Evolutionary conservation across 2,888 invertebrate genomes (phyloP).

Genomic region (Campoplex capitator): DNA sequence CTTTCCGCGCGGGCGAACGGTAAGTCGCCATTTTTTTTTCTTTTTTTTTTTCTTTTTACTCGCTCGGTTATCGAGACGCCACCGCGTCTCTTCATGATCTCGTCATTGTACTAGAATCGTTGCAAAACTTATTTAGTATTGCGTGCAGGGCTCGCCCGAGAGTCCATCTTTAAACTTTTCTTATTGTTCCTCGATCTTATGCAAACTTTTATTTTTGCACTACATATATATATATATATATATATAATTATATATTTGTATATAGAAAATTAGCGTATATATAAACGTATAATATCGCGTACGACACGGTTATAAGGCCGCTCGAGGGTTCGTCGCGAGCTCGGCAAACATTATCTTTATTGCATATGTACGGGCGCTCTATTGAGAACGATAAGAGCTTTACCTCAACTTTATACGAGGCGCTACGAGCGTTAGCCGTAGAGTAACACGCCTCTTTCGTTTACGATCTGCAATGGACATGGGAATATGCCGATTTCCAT

Average conservation of each 20-base stretch:
- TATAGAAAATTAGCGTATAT: background rate
- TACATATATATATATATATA: too few species aligned
- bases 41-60: slow-evolving; percentile 42
- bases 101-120: slow-evolving; percentile 26
- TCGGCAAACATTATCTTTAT: slow-evolving; percentile 58
- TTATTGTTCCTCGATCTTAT: slow-evolving; percentile 13
- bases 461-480: slow-evolving; percentile 48
- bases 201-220: background rate
- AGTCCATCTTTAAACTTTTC: slow-evolving; percentile 1
- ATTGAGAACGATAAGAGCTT: slow-evolving; percentile 52
- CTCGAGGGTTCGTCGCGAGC: slow-evolving; percentile 38
- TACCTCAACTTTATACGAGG: slow-evolving; percentile 50
- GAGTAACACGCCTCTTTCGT: slow-evolving; percentile 42
- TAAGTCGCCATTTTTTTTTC: slow-evolving; percentile 60
- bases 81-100: slow-evolving; percentile 29
- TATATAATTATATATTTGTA: background rate
- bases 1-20: slow-evolving; percentile 56
- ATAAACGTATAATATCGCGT: slow-evolving; percentile 5
- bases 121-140: slow-evolving; percentile 25
- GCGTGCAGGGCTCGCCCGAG: slow-evolving; percentile 8
- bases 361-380: slow-evolving; percentile 46
- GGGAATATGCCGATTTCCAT: slow-evolving; percentile 7
- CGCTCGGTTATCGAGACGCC: slow-evolving; percentile 45
- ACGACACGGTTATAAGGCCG: slow-evolving; percentile 28
- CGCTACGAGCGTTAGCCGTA: slow-evolving; percentile 29